Conservation (phyloP, 2,888 invertebrate species). For the Caenorhabditis auriculariae region DNA sequence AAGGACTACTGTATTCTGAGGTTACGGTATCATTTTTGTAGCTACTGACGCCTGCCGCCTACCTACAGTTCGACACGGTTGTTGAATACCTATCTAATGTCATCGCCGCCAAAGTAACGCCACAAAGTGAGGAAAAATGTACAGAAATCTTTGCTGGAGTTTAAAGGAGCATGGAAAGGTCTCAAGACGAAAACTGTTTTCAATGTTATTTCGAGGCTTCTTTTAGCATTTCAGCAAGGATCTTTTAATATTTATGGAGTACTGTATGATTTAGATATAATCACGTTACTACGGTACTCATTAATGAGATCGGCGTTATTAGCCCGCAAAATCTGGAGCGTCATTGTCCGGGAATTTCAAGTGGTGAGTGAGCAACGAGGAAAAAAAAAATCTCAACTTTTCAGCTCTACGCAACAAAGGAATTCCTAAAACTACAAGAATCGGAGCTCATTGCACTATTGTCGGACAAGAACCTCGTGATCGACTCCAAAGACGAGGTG, state of each 20-base stretch:
- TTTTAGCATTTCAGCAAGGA: no score
- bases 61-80: conserved; percentile 15
- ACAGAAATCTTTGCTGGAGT: neutral
- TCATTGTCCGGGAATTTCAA: conserved; percentile 18
- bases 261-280: conserved; percentile 9
- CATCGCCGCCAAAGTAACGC: conserved; percentile 10
- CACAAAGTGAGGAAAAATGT: conserved; percentile 11
- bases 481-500: conserved; percentile 14
- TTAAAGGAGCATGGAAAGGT: neutral
- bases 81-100: conserved; percentile 19
- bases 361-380: conserved; percentile 1
- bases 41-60: conserved; percentile 26
- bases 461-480: conserved; percentile 21
- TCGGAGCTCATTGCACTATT: conserved; percentile 17
- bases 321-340: conserved; percentile 17
- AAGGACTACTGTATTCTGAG: no score
- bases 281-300: conserved; percentile 17
- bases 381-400: neutral
- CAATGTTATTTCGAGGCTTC: no score
- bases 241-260: no score
- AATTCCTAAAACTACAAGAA: conserved; percentile 17
- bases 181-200: no score
- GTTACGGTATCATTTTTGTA: no score
- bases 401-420: conserved; percentile 15
- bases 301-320: conserved; percentile 14